Evolutionary conservation across 2,797 vertebrate genomes (phyloP).

Genomic region (Heteromormyrus szaboi): DNA sequence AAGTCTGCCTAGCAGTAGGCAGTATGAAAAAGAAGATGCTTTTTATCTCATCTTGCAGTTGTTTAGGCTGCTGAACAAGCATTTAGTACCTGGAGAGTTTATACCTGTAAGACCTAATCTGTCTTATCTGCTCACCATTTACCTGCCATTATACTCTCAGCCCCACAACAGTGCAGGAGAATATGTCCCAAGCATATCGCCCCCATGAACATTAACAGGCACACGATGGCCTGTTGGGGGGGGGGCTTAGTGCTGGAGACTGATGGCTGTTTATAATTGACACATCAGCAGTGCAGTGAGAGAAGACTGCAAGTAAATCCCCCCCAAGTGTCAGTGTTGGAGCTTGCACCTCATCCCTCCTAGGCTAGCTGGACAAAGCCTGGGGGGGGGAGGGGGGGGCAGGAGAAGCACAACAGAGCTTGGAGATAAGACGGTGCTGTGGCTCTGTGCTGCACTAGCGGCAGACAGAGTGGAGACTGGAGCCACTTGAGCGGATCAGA

Average conservation of each 20-base stretch:
- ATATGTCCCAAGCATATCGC: background rate
- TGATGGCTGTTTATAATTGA: background rate
- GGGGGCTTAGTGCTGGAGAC: background rate
- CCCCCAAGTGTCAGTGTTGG: background rate
- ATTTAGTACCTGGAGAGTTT: background rate
- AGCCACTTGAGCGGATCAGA: constrained; percentile 54
- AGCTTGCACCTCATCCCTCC: background rate
- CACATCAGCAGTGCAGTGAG: background rate
- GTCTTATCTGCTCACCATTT: background rate
- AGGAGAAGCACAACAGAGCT: constrained; percentile 39
- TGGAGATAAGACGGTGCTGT: constrained; percentile 49
- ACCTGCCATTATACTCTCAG: constrained; percentile 1
- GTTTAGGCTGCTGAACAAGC: background rate
- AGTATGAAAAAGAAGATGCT: background rate
- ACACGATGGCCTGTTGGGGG: background rate
- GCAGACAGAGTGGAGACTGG: constrained; percentile 69
- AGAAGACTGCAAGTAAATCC: background rate
- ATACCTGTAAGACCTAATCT: background rate
- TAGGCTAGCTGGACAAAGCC: constrained; percentile 17
- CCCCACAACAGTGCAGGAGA: background rate
- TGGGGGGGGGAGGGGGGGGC: constrained; percentile 4
- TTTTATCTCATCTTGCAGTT: background rate
- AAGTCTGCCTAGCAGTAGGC: background rate
- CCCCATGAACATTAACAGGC: background rate
- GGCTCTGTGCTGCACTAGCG: constrained; percentile 41